These are phyloP conservation scores for Chloroceryle inda DNA, from an alignment of 2,797 vertebrate species.

Conservation along the genomic window DNA sequence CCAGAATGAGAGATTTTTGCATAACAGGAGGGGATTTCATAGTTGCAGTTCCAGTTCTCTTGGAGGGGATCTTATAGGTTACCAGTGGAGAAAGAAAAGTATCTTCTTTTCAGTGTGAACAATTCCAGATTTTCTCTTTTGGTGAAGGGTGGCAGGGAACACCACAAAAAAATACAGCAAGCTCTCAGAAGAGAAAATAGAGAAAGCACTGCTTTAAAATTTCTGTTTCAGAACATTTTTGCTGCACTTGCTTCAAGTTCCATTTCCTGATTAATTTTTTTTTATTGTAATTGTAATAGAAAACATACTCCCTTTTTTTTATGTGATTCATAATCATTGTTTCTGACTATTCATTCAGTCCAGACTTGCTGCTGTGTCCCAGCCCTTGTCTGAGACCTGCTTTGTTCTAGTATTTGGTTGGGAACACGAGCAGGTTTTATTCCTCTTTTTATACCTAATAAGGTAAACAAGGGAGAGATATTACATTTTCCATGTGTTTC, in stretches of 20 bases:
- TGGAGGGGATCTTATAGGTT: neutral
- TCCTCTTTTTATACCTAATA: conserved; percentile 62
- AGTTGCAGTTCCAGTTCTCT: neutral
- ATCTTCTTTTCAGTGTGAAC: neutral
- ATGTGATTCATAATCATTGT: conserved; percentile 59
- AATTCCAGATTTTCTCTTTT: neutral
- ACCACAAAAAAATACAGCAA: neutral
- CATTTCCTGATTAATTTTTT: conserved; percentile 73
- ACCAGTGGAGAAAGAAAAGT: neutral
- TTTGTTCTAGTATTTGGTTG: conserved; percentile 61
- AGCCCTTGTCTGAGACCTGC: conserved; percentile 25
- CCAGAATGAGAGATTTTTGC: conserved; percentile 14
- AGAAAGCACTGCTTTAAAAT: neutral
- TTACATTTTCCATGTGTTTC: conserved; percentile 76
- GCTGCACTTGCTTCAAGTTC: conserved; percentile 21
- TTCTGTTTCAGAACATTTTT: conserved; percentile 34
- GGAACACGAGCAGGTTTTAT: conserved; percentile 56
- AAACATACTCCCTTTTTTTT: conserved; percentile 64
- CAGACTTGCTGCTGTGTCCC: conserved; percentile 44
- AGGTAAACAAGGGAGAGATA: conserved; percentile 78
- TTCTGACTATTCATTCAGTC: conserved; percentile 66
- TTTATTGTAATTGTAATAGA: conserved; percentile 66
- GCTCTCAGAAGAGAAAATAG: neutral
- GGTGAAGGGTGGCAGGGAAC: too few relatives aligned
- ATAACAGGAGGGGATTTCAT: neutral